Base-by-base conservation (phyloP, 2,797 vertebrate genomes). In the Neomorphus geoffroyi region DNA sequence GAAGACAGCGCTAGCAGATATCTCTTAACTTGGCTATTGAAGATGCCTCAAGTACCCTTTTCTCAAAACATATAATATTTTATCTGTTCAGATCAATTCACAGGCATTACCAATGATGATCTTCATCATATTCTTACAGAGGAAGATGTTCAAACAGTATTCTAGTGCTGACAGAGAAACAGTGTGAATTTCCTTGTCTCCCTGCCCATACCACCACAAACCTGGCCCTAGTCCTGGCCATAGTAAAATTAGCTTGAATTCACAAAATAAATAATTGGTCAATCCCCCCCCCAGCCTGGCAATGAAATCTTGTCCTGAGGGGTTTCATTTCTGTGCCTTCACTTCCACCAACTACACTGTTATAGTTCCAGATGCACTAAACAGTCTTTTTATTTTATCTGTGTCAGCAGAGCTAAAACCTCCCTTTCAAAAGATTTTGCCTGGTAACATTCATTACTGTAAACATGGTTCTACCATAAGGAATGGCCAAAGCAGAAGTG, bases 131-230 rank as follows among this genome's bases (percentile, higher is more conserved):
- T 27, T 67, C 32, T 37, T 33, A 50, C 0, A 28, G 24, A 88
- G 6, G 18, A 75, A 81, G 8, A 48, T 1, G 0, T 70, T 54
- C 22, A 86, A 86, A 50, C 4, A 19, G 24, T 69, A 79, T 37
- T 50, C 37, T 10, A 50, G 13, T 26, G 18, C 70, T 69, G 23
- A 33, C 14, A 86, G 18, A 45, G 32, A 62, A 77, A 87, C 5
- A 65, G 2, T 6, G 9, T 53, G 21, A 87, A 39, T 39, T 0
- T 0, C 19, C 10, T 32, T 18, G 9, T 39, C 65, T 70, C 39
- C 27, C n/a, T 32, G 6, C 17, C 66, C 32, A 50, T 10, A 64
- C 9, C 28, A 83, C 33, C 37, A 61, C 39, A 70, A 46, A 80
- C 83, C 27, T 65, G 10, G 13, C 43, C 24, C n/a, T 18, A 53